Conservation (phyloP, 92 coral and sea anemone genomes). For the Parazoanthus darwini region DNA sequence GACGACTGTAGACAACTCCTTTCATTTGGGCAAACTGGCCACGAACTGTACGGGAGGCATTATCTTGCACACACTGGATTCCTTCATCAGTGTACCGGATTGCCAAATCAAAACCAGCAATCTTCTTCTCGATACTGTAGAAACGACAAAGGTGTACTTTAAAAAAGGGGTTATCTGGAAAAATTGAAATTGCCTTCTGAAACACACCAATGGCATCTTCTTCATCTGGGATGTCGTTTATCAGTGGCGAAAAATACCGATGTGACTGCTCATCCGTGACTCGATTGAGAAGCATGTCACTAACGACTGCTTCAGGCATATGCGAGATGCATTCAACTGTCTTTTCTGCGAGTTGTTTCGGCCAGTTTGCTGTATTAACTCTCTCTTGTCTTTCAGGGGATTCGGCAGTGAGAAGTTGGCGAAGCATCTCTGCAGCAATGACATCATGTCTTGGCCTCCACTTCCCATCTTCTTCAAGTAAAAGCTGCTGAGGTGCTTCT, state of each 20-base stretch:
- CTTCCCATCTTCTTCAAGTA: constrained; percentile 61
- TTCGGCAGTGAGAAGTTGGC: constrained; percentile 55
- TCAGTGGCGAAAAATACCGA: constrained; percentile 53
- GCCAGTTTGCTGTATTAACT: no score
- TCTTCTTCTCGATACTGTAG: constrained; percentile 49
- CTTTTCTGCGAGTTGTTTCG: no score
- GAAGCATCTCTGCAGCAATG: constrained; percentile 46
- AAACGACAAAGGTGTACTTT: constrained; percentile 68
- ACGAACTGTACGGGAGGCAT: constrained; percentile 14
- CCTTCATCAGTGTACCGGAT: constrained; percentile 64
- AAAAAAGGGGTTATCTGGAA: constrained; percentile 59
- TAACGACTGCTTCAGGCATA: no score
- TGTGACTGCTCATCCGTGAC: no score
- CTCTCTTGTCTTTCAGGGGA: no score
- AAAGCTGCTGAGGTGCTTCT: constrained; percentile 39
- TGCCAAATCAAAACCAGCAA: constrained; percentile 50
- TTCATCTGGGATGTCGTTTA: constrained; percentile 42
- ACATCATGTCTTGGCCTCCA: constrained; percentile 65
- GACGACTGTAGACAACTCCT: constrained; percentile 69
- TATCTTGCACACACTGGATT: no score
- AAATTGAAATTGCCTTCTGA: constrained; percentile 51
- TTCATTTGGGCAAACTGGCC: constrained; percentile 75
- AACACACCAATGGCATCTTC: constrained; percentile 62
- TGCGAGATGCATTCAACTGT: no score
- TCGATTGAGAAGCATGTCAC: no score